These are phyloP conservation scores for Brachyptera risi DNA, from an alignment of 2,888 invertebrate species.

Conservation along the genomic window DNA sequence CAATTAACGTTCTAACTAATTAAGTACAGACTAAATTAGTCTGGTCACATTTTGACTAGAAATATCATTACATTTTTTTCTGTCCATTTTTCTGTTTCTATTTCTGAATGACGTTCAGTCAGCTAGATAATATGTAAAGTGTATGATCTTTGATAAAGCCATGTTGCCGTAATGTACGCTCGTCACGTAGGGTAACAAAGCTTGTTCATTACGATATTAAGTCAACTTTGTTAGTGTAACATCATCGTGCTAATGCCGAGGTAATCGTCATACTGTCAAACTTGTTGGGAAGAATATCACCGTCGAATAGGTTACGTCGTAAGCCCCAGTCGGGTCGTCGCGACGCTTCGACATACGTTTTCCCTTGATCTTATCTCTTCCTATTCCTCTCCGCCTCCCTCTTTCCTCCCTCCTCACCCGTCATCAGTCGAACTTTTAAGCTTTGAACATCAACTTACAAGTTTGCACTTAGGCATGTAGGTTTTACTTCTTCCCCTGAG, in stretches of 20 bases:
- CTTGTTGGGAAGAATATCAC: background rate
- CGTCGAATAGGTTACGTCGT: conserved; percentile 1
- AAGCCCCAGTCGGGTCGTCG: background rate
- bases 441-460: conserved; percentile 3
- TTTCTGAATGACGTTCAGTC: no score
- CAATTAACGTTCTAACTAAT: no score
- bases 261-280: background rate
- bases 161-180: no score
- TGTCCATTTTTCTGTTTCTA: no score
- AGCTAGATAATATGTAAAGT: no score
- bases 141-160: no score
- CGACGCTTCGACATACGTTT: background rate
- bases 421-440: background rate
- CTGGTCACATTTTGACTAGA: no score
- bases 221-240: background rate
- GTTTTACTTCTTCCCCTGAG: conserved; percentile 3
- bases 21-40: no score
- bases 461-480: background rate
- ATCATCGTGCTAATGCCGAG: conserved; percentile 2
- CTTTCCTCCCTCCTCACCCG: no score
- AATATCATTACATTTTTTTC: no score
- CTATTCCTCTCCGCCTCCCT: no score
- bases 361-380: no score
- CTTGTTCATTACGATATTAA: conserved; percentile 8
- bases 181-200: conserved; percentile 6